Base-by-base conservation (phyloP, 2,113 vertebrate genomes). In the Forbesichthys agassizii region DNA sequence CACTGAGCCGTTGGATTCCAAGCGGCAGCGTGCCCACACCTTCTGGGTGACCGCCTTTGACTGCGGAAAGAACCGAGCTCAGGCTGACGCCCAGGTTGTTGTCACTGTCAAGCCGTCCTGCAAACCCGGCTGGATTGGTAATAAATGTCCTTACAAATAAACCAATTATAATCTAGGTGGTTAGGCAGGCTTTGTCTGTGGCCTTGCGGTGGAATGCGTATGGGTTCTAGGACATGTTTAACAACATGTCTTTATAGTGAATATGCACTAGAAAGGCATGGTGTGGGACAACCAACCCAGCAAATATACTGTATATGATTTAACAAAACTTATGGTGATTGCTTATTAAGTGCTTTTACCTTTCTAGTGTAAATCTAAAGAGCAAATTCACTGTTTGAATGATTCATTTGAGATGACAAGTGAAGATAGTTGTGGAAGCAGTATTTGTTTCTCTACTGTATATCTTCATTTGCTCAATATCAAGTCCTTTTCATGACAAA, bases 31-130 rank as follows among this genome's bases (percentile, higher is more conserved):
- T 2, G 85, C 96, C 75, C 94, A 98, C 87, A 96, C 94, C 86
- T 98, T 99, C 86, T 95, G 95, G 1, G 98, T 99, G 85, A 99
- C 97, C 0, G 98, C 98, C 4, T 99, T 98, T 9, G 98, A 99
- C 89, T 99, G 98, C 3, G 98, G 98, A 27, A 99, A 99, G 92
- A 98, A 98, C 87, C 92, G 98, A 0, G 96, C 98, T 3, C 95
- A 95, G 9, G 96, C 97, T 51, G 98, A 99, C 3, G 95, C 97
- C 0, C 94, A 98, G 85, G 96, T 99, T 62, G 94, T 95, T 68
- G 92, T 99, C 84, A 96, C 97, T 58, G 98, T 99, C 88, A 98
- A 98, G 79, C 97, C 97, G 55, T 98, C 96, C 88, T 99, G 98
- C 89, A 98, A 97, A 71, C 97, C 97, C 7, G 97, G 96, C 71